These are phyloP conservation scores for Nowickia ferox DNA, from an alignment of 2,888 invertebrate genomes.

Conservation along the genomic window DNA sequence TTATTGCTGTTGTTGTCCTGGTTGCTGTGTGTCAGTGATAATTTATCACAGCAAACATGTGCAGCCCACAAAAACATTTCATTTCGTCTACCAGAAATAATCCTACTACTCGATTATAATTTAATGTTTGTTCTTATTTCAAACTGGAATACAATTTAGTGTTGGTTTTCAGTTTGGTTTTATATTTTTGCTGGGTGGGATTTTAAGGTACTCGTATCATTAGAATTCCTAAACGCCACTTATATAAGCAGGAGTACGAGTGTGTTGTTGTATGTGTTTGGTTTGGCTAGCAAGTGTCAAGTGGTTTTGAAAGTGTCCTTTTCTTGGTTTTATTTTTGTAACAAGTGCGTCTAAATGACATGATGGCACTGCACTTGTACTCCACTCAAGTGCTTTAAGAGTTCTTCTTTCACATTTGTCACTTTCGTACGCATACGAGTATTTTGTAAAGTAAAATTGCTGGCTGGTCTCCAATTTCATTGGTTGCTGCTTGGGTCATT, in stretches of 20 bases:
- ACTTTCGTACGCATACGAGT: neutral
- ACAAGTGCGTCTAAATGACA: slow-evolving; percentile 64
- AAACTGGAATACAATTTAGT: neutral
- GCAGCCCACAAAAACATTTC: slow-evolving; percentile 80
- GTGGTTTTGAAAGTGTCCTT: slow-evolving; percentile 47
- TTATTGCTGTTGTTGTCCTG: slow-evolving; percentile 14
- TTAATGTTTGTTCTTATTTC: slow-evolving; percentile 5
- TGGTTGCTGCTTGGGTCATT: slow-evolving; percentile 43
- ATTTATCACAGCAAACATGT: slow-evolving; percentile 83
- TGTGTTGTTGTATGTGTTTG: slow-evolving; percentile 10
- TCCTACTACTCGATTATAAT: slow-evolving; percentile 17
- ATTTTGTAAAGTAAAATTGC: neutral
- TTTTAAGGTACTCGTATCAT: slow-evolving; percentile 60
- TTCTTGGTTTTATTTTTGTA: slow-evolving; percentile 28
- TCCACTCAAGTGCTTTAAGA: slow-evolving; percentile 44
- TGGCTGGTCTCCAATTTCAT: slow-evolving; percentile 58
- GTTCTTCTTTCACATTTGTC: slow-evolving; percentile 34
- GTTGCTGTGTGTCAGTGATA: slow-evolving; percentile 69
- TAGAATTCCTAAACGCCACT: slow-evolving; percentile 63
- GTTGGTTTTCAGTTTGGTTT: slow-evolving; percentile 15
- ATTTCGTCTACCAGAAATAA: slow-evolving; percentile 55
- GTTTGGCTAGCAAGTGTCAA: slow-evolving; percentile 62
- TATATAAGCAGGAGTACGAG: neutral
- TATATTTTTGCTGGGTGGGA: neutral
- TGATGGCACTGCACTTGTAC: slow-evolving; percentile 17